A percentile compares a stretch with the other conserved stretches of the same genome.
Conservation (phyloP, 2,797 vertebrate genomes). For the Varecia variegata region DNA sequence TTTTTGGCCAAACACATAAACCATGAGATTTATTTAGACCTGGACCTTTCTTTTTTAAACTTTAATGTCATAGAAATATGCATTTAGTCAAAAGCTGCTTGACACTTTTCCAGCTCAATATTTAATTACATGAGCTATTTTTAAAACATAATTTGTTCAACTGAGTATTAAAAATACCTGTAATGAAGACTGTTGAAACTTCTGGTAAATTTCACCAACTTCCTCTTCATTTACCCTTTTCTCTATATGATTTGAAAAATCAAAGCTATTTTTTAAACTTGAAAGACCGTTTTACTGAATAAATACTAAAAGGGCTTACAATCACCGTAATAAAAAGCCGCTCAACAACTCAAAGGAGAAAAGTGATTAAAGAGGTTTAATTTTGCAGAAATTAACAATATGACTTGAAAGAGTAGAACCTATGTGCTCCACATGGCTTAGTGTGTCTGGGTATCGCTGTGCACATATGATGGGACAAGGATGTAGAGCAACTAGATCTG, state of each 20-base stretch:
- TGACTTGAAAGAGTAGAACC: neutral
- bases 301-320: neutral
- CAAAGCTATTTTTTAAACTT: conserved; percentile 34
- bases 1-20: neutral
- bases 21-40: neutral
- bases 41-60: neutral
- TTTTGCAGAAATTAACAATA: neutral
- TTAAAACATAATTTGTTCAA: neutral
- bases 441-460: neutral
- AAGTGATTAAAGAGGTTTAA: neutral
- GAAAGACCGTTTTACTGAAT: conserved; percentile 48
- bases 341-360: conserved; percentile 16
- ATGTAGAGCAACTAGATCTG: neutral
- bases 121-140: conserved; percentile 41
- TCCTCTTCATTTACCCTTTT: neutral
- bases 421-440: neutral
- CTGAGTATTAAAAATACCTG: neutral
- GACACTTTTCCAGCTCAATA: conserved; percentile 1
- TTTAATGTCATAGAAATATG: neutral
- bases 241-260: conserved; percentile 39
- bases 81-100: conserved; percentile 21
- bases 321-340: neutral
- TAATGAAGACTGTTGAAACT: neutral
- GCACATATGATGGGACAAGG: neutral
- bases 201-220: neutral